Evolutionary conservation across 2,797 vertebrate genomes (phyloP), one percentile per base, ranked within the genome.

Genomic region (Diglossa cyanea): DNA sequence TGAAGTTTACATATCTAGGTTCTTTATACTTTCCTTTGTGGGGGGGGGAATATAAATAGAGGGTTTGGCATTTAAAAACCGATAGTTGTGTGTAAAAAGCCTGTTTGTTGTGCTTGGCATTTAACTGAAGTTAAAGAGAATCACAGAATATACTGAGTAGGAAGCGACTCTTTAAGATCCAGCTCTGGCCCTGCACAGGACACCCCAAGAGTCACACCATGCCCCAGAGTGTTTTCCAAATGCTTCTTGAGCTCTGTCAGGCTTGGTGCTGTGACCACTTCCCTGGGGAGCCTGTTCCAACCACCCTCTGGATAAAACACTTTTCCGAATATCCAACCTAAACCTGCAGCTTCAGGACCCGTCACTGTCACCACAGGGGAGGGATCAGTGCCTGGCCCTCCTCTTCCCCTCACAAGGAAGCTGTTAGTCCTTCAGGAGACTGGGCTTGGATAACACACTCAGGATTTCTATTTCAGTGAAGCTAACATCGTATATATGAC

Each of bases 31-130:
- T 82, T 11, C 3, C 5, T 45, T 21, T 55, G 11, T 2, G 7
- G 3, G 1, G 7, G 25, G 17, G 8, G 8, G 2, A 18, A 42
- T 19, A 39, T 1, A 40, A 18, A 1, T 7, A 44, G 13, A 42
- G 13, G 10, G 11, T 60, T 67, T 39, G 7, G 2, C 3, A 1
- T 47, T 62, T 42, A 8, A 61, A 57, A 80, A 55, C 7, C 18
- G 9, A 9, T 6, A 40, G 4, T 18, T 61, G 17, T 51, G 10
- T 0, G 0, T 71, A 10, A 31, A 30, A 11, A 86, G 28, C 35
- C 1, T 44, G 10, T 13, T 3, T 8, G 4, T 19, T 28, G 12
- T 84, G 40, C 7, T 74, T 50, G 10, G 4, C 16, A 3, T 39
- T 70, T 47, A 35, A 35, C 28, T 19, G 20, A 51, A 62, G 33